phyloP scores from a whole-genome alignment of 1,140 invertebrate species.

The Drosophila jambulina region DNA sequence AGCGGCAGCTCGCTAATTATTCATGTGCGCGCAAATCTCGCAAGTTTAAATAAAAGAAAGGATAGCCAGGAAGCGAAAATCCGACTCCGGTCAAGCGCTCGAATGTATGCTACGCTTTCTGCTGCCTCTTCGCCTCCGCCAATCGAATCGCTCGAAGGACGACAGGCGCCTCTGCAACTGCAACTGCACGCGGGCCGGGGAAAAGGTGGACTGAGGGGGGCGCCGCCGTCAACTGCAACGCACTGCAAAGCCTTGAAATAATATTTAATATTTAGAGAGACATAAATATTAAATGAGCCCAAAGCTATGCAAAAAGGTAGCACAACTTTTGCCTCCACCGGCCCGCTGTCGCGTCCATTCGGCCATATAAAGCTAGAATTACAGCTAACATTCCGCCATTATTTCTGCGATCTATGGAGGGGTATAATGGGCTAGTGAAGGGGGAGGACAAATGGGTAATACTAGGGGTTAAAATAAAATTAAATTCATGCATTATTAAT shows the following conservation, averaged over 20 bases:
- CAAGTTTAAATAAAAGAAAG: conserved; percentile 69
- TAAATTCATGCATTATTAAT: not conserved
- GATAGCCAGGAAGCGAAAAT: conserved; percentile 56
- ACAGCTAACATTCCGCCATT: conserved; percentile 79
- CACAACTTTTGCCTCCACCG: conserved; percentile 47
- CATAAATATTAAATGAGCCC: conserved; percentile 85
- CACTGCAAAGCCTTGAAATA: conserved; percentile 84
- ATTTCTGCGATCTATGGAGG: conserved; percentile 14
- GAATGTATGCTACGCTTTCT: conserved; percentile 74
- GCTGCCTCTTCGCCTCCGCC: conserved; percentile 26
- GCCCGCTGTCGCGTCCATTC: not conserved
- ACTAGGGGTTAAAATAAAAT: not conserved
- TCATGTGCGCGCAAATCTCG: conserved; percentile 62
- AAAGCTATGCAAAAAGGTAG: conserved; percentile 83
- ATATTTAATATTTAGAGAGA: conserved; percentile 85
- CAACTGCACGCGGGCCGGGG: conserved; percentile 22
- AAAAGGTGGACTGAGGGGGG: not conserved
- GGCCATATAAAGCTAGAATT: conserved; percentile 71
- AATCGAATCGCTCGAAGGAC: conserved; percentile 62
- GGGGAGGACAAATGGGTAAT: no score
- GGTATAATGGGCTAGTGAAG: conserved; percentile 12
- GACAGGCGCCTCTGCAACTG: conserved; percentile 28
- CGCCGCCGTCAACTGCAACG: conserved; percentile 33
- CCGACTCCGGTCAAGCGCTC: conserved; percentile 67
- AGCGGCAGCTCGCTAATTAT: conserved; percentile 45